Percentiles rank a stretch among this genome's conserved stretches.
Evolutionary conservation across 2,797 vertebrate genomes (phyloP).

Genomic region (Sitta carolinensis): DNA sequence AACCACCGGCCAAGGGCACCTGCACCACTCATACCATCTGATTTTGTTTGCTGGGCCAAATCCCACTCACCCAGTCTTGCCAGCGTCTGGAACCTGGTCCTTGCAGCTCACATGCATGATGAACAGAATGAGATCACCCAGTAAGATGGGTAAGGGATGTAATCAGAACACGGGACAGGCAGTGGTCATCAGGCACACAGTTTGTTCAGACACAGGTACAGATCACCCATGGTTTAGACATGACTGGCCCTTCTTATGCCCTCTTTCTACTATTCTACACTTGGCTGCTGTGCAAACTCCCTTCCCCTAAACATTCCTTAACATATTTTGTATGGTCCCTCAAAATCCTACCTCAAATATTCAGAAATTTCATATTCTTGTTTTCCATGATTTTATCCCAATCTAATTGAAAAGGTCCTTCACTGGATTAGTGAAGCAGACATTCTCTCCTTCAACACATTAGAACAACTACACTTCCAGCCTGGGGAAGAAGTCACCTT

Average conservation of each 20-base stretch:
- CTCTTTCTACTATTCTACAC: neutral
- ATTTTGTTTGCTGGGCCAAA: neutral
- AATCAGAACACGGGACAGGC: neutral
- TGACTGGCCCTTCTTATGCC: neutral
- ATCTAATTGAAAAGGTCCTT: neutral
- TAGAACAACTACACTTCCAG: neutral
- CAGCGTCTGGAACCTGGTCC: neutral
- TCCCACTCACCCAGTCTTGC: accelerated
- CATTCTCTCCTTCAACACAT: neutral
- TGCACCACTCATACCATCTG: neutral
- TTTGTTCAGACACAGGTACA: neutral
- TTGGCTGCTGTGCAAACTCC: neutral
- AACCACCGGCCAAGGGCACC: neutral
- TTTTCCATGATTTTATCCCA: neutral
- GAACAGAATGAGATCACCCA: neutral
- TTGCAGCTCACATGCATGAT: neutral
- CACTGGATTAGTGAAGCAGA: neutral
- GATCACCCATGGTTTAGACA: neutral
- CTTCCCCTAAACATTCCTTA: neutral
- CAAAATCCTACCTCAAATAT: neutral
- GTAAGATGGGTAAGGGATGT: neutral
- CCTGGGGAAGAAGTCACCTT: neutral
- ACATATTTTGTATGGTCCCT: neutral
- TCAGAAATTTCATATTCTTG: neutral
- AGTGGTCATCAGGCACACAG: accelerated